phyloP scores from a whole-genome alignment of 2,797 vertebrate species.

The Pteronotus mesoamericanus region DNA sequence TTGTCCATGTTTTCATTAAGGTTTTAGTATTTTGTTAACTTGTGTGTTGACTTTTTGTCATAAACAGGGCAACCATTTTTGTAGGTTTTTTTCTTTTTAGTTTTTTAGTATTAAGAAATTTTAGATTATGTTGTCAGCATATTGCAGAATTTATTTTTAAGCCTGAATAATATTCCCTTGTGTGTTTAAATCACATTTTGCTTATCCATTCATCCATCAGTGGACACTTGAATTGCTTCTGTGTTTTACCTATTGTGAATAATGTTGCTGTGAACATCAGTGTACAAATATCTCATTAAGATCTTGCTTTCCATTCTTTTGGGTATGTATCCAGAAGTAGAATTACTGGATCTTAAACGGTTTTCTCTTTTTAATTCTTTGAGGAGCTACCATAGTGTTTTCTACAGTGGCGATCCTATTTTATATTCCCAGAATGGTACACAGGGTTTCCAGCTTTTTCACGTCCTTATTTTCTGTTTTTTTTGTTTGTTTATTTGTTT shows the following conservation, averaged over 20 bases:
- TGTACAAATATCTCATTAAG: not conserved
- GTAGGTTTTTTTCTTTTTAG: not conserved
- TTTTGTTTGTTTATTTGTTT: not conserved
- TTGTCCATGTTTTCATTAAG: conserved; percentile 27
- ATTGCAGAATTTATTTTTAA: not conserved
- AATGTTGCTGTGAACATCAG: not conserved
- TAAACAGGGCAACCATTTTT: not conserved
- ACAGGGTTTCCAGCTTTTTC: not conserved
- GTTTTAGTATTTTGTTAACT: conserved; percentile 45
- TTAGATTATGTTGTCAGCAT: conserved; percentile 1
- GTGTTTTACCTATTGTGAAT: not conserved
- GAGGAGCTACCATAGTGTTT: not conserved
- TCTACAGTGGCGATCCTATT: not conserved
- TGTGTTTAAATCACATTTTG: not conserved
- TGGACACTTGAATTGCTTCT: not conserved
- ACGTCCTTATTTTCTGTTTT: not conserved
- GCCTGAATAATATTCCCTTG: not conserved
- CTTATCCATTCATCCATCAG: not conserved
- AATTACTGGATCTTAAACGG: not conserved
- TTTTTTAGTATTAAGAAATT: conserved; percentile 18
- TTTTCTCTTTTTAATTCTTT: not conserved
- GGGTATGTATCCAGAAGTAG: not conserved
- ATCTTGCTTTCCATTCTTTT: not conserved
- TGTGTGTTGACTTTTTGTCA: conserved; percentile 40
- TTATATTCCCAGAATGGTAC: not conserved